Evolutionary conservation across 2,888 invertebrate genomes (phyloP).

Genomic region (Sphaerophoria rueppellii): DNA sequence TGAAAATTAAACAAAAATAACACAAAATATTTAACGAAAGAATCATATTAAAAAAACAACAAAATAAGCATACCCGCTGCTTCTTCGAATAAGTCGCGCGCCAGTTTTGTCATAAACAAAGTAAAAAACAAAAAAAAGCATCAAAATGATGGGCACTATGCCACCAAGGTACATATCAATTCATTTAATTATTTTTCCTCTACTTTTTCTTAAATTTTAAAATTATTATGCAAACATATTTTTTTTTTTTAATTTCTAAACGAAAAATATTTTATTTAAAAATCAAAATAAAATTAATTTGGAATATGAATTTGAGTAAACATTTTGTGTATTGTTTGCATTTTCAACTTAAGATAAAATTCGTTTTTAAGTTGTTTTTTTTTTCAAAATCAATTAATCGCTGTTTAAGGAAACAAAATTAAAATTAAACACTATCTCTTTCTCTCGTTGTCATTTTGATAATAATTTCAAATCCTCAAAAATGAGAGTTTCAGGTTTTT

Average conservation of each 20-base stretch:
- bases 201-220: slow-evolving; percentile 38
- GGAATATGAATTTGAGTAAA: slow-evolving; percentile 36
- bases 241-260: slow-evolving; percentile 6
- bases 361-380: slow-evolving; percentile 24
- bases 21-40: slow-evolving; percentile 36
- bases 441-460: slow-evolving; percentile 49
- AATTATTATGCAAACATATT: slow-evolving; percentile 57
- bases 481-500: slow-evolving; percentile 20
- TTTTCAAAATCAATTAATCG: slow-evolving; percentile 49
- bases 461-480: slow-evolving; percentile 27
- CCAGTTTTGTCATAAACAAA: slow-evolving; percentile 48
- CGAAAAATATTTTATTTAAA: not conserved
- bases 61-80: slow-evolving; percentile 54
- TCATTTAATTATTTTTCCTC: slow-evolving; percentile 54
- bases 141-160: slow-evolving; percentile 83
- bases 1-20: slow-evolving; percentile 48
- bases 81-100: slow-evolving; percentile 56
- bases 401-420: slow-evolving; percentile 51
- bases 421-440: slow-evolving; percentile 18
- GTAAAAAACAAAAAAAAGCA: slow-evolving; percentile 75
- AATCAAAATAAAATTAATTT: slow-evolving; percentile 30
- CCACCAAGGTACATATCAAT: slow-evolving; percentile 82
- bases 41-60: slow-evolving; percentile 27
- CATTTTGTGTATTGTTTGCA: slow-evolving; percentile 63
- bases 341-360: slow-evolving; percentile 47